phyloP scores from a whole-genome alignment of 2,797 vertebrate genomes.

The Peromyscus attwateri region DNA sequence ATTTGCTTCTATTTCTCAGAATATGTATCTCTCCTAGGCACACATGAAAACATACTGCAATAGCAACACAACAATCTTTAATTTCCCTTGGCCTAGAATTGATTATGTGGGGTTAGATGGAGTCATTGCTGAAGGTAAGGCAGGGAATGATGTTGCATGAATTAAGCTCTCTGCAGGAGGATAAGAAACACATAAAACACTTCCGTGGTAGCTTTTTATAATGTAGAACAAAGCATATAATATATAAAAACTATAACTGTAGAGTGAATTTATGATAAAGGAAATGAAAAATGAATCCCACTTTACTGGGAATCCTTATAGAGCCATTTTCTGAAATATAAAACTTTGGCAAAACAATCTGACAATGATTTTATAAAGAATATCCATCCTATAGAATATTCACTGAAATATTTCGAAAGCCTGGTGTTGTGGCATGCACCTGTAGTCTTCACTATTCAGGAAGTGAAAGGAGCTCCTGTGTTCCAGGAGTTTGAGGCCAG shows the following conservation, averaged over 20 bases:
- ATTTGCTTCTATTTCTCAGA: background rate
- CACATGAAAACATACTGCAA: slow-evolving; percentile 42
- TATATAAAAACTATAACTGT: slow-evolving; percentile 39
- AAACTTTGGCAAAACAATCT: slow-evolving; percentile 23
- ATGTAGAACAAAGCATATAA: slow-evolving; percentile 34
- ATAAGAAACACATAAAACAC: background rate
- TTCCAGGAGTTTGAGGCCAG: background rate
- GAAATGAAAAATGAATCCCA: background rate
- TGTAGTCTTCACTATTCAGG: background rate
- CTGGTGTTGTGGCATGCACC: background rate
- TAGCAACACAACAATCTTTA: slow-evolving; percentile 37
- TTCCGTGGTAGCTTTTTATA: slow-evolving; percentile 19
- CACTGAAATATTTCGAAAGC: background rate
- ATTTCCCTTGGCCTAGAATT: slow-evolving; percentile 36
- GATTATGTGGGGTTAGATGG: background rate
- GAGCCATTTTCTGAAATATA: background rate
- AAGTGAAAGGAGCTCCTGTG: background rate
- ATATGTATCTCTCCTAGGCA: background rate
- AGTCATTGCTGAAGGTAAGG: slow-evolving; percentile 38
- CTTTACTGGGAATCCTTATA: background rate
- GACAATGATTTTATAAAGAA: background rate
- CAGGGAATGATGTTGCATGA: slow-evolving; percentile 18
- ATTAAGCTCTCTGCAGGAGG: background rate
- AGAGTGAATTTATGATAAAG: slow-evolving; percentile 51
- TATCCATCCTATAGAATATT: background rate